Conservation (phyloP, 2,888 invertebrate species). For the Anthophora plumipes region DNA sequence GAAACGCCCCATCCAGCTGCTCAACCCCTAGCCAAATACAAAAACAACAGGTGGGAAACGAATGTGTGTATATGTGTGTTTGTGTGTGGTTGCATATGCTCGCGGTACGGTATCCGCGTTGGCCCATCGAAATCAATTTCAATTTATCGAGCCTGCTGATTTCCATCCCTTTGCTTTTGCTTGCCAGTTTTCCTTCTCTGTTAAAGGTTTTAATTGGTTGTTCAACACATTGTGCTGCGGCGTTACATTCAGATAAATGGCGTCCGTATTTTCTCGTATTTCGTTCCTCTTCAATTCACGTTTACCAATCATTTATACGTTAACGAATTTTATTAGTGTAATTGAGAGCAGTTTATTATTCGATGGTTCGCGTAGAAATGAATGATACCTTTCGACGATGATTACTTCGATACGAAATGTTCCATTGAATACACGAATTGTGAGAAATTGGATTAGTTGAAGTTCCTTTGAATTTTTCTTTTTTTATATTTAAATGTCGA, state of each 20-base stretch:
- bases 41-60: conserved; percentile 82
- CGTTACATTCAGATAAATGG: not conserved
- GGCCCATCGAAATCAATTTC: conserved; percentile 58
- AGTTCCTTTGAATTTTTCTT: too few relatives aligned
- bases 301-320: too few relatives aligned
- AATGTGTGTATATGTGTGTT: conserved; percentile 45
- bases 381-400: too few relatives aligned
- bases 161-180: not conserved
- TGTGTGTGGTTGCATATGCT: conserved; percentile 57
- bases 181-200: not conserved
- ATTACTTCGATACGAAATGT: too few relatives aligned
- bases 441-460: too few relatives aligned
- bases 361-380: too few relatives aligned
- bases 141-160: conserved; percentile 47
- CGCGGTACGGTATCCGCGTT: conserved; percentile 32
- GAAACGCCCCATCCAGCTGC: conserved; percentile 90
- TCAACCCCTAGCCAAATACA: conserved; percentile 80
- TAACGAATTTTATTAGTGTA: too few relatives aligned
- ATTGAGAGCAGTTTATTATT: too few relatives aligned
- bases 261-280: too few relatives aligned
- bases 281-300: too few relatives aligned
- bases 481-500: too few relatives aligned
- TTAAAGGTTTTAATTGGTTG: not conserved
- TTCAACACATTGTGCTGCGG: not conserved
- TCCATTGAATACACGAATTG: too few relatives aligned